Conservation (phyloP, 2,797 vertebrate genomes). For the Catharus ustulatus region DNA sequence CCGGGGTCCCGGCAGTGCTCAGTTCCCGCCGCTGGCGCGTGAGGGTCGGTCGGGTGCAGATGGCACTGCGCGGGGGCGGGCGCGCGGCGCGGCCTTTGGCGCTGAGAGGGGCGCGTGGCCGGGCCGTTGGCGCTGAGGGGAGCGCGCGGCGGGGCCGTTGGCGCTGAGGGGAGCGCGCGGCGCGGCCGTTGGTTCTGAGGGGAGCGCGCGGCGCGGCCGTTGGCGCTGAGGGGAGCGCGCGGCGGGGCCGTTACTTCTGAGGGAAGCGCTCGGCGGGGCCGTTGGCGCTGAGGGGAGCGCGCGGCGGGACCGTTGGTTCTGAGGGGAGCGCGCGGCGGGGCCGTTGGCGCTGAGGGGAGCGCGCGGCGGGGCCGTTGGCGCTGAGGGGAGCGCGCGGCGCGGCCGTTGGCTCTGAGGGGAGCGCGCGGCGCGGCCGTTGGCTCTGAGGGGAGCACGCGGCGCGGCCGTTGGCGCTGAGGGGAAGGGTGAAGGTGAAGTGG, state of each 20-base stretch:
- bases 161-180: not conserved
- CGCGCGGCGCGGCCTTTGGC: too few relatives aligned
- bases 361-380: too few relatives aligned
- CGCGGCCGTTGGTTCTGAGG: not conserved
- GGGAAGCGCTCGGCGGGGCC: not conserved
- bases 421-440: not conserved
- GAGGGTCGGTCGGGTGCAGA: fast-evolving
- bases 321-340: too few relatives aligned
- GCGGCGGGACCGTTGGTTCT: not conserved
- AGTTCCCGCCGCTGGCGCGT: fast-evolving
- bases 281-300: not conserved
- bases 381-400: too few relatives aligned
- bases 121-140: not conserved
- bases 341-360: too few relatives aligned
- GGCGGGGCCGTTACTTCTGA: not conserved
- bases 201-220: not conserved
- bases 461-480: not conserved
- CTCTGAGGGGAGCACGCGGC: not conserved
- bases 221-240: not conserved
- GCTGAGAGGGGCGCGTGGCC: not conserved
- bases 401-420: not conserved
- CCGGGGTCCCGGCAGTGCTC: fast-evolving
- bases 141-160: not conserved
- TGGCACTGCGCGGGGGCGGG: too few relatives aligned
- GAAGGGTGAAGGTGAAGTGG: not conserved